Percentiles rank a stretch among this genome's conserved stretches.
Evolutionary conservation across 2,888 invertebrate species (phyloP).

Genomic region (Lasioglossum oenotherae): DNA sequence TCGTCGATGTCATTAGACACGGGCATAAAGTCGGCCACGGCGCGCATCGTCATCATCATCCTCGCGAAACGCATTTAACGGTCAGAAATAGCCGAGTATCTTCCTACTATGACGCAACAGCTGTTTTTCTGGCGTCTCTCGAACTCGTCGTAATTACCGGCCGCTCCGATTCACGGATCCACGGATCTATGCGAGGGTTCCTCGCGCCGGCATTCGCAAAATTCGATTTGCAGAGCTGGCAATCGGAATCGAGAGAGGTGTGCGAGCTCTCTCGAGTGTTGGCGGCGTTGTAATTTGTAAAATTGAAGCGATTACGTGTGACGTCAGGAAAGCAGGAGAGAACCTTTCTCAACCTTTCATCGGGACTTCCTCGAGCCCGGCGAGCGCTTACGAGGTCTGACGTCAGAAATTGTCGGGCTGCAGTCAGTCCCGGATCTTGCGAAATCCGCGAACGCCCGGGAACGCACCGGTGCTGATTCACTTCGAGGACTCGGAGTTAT

Average conservation of each 20-base stretch:
- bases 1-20: not conserved
- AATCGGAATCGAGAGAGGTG: not conserved
- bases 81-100: conserved; percentile 44
- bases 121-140: conserved; percentile 52
- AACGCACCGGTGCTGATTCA: conserved; percentile 1
- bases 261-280: not conserved
- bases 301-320: conserved; percentile 28
- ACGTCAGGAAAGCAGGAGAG: conserved; percentile 36
- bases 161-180: not conserved
- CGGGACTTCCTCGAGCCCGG: conserved; percentile 35
- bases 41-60: conserved; percentile 17
- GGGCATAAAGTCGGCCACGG: not conserved
- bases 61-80: conserved; percentile 20
- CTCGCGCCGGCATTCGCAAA: not conserved
- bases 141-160: not conserved
- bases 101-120: conserved; percentile 58
- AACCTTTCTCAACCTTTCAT: conserved; percentile 54
- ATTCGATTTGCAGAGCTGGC: not conserved
- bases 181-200: not conserved
- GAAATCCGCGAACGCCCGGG: conserved; percentile 23
- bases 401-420: conserved; percentile 54
- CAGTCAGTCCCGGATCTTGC: conserved; percentile 51
- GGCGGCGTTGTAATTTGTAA: conserved; percentile 10
- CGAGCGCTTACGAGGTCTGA: conserved; percentile 34
- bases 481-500: not conserved